These are phyloP conservation scores for Crocuta crocuta DNA, from an alignment of 2,113 vertebrate species.

Conservation along the genomic window DNA sequence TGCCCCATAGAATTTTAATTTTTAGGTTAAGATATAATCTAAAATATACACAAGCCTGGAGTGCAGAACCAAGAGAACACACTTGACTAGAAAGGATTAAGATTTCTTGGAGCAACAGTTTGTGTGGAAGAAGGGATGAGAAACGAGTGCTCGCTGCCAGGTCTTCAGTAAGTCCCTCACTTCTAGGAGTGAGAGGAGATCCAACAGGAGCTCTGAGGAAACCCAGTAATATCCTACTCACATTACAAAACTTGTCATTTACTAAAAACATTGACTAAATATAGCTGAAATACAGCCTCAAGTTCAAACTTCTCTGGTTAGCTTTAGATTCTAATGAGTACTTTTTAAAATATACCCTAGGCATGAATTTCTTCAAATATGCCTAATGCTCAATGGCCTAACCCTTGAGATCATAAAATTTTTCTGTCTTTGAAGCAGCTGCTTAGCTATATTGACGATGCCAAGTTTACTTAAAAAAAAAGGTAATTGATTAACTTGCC, in stretches of 20 bases:
- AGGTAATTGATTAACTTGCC: neutral
- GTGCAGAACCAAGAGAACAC: neutral
- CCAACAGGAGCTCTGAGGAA: neutral
- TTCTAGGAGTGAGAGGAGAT: neutral
- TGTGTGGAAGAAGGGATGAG: neutral
- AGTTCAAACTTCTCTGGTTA: neutral
- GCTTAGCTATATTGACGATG: neutral
- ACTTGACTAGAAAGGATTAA: neutral
- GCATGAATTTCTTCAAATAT: neutral
- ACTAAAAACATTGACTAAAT: neutral
- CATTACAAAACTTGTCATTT: neutral
- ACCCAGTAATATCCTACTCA: neutral
- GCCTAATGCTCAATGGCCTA: neutral
- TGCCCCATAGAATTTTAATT: neutral
- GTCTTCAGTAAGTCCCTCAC: neutral
- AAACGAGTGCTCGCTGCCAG: no score
- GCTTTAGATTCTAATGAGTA: neutral
- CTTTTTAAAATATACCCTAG: neutral
- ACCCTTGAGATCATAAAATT: neutral
- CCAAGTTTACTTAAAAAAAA: neutral
- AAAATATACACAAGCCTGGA: neutral
- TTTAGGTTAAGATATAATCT: neutral
- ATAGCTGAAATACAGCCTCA: neutral
- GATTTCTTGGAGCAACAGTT: neutral
- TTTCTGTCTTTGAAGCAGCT: neutral